phyloP scores from a whole-genome alignment of 2,113 vertebrate genomes.

The Albula goreensis region DNA sequence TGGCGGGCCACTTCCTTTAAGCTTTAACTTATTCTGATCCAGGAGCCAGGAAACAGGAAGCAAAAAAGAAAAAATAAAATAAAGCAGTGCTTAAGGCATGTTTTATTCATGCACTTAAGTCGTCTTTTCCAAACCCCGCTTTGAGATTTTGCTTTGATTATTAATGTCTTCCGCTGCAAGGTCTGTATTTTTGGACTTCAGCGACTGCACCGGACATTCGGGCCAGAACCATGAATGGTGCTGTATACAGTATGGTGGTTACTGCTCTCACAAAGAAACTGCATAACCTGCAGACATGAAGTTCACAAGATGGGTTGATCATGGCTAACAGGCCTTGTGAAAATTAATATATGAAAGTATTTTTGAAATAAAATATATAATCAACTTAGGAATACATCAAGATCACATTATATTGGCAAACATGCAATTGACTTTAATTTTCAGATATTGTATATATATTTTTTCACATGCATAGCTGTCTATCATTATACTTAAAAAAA shows the following conservation, averaged over 20 bases:
- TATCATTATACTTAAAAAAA: too few species aligned
- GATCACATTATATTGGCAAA: too few species aligned
- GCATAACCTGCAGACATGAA: neutral
- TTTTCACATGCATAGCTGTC: too few species aligned
- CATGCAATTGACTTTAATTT: too few species aligned
- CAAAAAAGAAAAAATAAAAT: neutral
- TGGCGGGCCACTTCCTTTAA: neutral
- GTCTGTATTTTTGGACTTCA: neutral
- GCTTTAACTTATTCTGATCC: neutral
- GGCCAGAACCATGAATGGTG: conserved; percentile 13
- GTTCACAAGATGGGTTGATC: neutral
- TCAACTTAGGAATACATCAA: too few species aligned
- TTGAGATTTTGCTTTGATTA: conserved; percentile 30
- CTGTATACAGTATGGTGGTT: neutral
- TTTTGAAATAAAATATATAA: too few species aligned
- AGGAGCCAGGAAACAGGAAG: conserved; percentile 26
- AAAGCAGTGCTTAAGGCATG: conserved; percentile 26
- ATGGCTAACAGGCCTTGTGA: neutral
- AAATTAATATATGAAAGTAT: too few species aligned
- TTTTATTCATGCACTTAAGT: conserved; percentile 41
- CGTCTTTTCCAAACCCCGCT: conserved; percentile 33
- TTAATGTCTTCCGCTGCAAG: conserved; percentile 44
- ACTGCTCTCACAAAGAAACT: neutral
- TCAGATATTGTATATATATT: too few species aligned
- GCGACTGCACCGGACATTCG: conserved; percentile 27